Base-by-base conservation (phyloP, 2,797 vertebrate genomes). In the Dicrostonyx torquatus region DNA sequence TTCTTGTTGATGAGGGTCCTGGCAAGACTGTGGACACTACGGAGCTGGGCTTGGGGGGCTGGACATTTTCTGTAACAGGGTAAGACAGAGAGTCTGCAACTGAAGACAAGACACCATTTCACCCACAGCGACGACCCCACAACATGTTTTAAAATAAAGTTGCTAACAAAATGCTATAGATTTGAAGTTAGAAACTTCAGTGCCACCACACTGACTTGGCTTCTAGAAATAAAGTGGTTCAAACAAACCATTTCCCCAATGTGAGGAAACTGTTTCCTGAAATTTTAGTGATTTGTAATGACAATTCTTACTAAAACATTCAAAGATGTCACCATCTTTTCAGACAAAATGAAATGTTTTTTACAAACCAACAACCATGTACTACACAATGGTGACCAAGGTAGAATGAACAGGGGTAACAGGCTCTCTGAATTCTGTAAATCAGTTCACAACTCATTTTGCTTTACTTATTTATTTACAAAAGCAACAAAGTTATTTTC, bases 41-140 rank as follows among this genome's bases (percentile, higher is more conserved):
- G 24, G 48, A 80, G 91, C 93, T 97, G 85, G 97, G 87, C 80
- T 97, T 98, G 60, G 78, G 94, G 87, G 96, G 97, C 0, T 95
- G 97, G 95, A 97, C 12, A 60, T 89, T 98, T 96, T 98, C 98
- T 73, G 85, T 98, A 91, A 95, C 66, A 53, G 96, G 94, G 84
- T 84, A 97, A 60, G 97, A 96, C 83, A 97, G 77, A 94, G 95
- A 94, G 93, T 97, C 98, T 97, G 87, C 8, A 97, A 95, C 93
- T 96, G 94, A 97, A 98, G 93, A 97, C 13, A 97, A 90, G 72
- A 90, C 70, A 97, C 75, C 10, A 2, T 86, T 96, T 97, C 48
- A 94, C 72, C 77, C 53, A 97, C 6, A 94, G 88, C 87, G 84
- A 72, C 72, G 85, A n/a, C 94, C 15, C 66, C 40, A 7, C 89